phyloP scores from a whole-genome alignment of 2,797 vertebrate genomes.

The Tapirus indicus region DNA sequence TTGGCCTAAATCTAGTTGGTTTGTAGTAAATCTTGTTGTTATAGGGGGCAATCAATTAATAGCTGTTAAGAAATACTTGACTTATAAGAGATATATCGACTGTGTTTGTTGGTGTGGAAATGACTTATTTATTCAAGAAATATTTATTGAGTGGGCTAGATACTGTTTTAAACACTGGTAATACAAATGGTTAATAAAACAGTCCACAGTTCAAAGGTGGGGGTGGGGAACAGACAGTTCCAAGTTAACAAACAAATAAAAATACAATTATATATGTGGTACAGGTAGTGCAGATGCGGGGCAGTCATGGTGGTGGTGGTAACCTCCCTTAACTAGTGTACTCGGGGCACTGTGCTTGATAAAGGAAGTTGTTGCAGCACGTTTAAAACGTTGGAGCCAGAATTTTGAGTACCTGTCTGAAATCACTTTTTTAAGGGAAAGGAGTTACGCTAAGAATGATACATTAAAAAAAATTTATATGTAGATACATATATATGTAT shows the following conservation, averaged over 20 bases:
- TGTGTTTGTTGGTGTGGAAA: neutral
- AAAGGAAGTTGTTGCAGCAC: neutral
- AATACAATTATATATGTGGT: neutral
- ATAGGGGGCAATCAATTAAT: neutral
- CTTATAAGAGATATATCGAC: neutral
- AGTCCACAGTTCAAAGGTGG: neutral
- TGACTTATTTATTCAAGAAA: neutral
- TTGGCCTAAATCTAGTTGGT: neutral
- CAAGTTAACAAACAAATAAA: conserved; percentile 4
- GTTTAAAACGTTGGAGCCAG: neutral
- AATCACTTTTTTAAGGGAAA: neutral
- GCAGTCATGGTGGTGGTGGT: too few species aligned
- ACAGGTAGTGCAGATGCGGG: too few species aligned
- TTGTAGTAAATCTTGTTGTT: conserved; percentile 42
- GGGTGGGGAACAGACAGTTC: neutral
- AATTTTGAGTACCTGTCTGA: neutral
- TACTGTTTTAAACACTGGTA: neutral
- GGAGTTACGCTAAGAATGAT: neutral
- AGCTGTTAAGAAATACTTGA: neutral
- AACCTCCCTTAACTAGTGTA: too few species aligned
- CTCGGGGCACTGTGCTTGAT: neutral
- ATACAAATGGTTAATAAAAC: neutral
- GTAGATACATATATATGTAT: neutral
- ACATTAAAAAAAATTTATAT: neutral
- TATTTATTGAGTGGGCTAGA: neutral